A percentile compares a stretch with the other conserved stretches of the same genome.
Evolutionary conservation across 2,113 vertebrate species (phyloP).

Genomic region (Martes martes): DNA sequence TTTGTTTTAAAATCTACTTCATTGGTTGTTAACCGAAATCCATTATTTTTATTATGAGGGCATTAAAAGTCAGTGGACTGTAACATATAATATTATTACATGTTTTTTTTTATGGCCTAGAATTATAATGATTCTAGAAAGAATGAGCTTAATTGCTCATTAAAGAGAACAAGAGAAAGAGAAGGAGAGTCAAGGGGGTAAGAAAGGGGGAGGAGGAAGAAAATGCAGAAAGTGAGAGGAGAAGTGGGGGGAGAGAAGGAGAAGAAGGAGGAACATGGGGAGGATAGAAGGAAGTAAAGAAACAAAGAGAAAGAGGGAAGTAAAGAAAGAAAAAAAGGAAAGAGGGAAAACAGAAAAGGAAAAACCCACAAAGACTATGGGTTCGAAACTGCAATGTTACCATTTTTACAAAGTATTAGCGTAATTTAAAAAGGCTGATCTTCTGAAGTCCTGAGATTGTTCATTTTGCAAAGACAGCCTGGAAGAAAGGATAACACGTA

Average conservation of each 20-base stretch:
- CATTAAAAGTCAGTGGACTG: not conserved
- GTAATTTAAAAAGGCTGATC: not conserved
- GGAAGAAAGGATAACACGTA: not conserved
- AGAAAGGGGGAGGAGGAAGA: too few species aligned
- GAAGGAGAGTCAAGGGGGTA: accelerated
- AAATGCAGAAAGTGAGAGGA: not conserved
- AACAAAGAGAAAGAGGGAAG: not conserved
- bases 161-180: not conserved
- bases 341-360: not conserved
- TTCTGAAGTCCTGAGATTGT: not conserved
- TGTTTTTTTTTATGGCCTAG: not conserved
- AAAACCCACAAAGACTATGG: not conserved
- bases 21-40: not conserved
- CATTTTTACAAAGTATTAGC: not conserved
- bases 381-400: not conserved
- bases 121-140: not conserved
- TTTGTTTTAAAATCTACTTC: constrained; percentile 15
- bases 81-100: not conserved
- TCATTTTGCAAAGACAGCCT: not conserved
- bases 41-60: not conserved
- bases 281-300: not conserved
- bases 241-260: too few species aligned
- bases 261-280: accelerated
- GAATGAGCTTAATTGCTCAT: not conserved
- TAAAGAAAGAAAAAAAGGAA: not conserved